Conservation (phyloP, 2,888 invertebrate species). For the Rutpela maculata region DNA sequence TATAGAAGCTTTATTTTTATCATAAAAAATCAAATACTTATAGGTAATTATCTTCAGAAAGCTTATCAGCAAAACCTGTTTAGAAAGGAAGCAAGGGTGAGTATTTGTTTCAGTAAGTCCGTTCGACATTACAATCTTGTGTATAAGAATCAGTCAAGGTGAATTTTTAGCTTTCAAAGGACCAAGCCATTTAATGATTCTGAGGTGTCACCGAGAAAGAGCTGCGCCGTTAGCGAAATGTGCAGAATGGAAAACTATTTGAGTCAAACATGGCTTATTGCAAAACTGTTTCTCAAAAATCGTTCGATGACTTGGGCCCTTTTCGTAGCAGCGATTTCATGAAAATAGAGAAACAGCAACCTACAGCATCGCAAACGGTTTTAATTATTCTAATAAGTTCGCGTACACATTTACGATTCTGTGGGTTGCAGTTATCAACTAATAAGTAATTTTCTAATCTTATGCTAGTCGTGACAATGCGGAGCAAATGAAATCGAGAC, state of each 20-base stretch:
- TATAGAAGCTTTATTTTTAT: slow-evolving; percentile 49
- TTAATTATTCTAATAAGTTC: background rate
- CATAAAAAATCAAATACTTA: slow-evolving; percentile 43
- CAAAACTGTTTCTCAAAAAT: background rate
- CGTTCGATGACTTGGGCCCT: background rate
- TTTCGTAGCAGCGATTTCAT: background rate
- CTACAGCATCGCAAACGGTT: background rate
- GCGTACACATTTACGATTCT: background rate
- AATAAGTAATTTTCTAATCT: background rate
- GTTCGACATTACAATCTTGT: background rate
- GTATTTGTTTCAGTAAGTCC: background rate
- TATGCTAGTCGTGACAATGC: background rate
- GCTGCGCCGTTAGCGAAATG: background rate
- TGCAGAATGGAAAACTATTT: background rate
- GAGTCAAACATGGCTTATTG: too few relatives aligned
- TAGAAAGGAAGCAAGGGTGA: slow-evolving; percentile 13
- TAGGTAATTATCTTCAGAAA: background rate
- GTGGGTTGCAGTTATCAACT: background rate
- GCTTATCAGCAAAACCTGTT: background rate
- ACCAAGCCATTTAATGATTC: background rate
- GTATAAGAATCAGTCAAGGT: background rate
- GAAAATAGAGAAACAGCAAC: background rate
- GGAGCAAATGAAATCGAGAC: background rate
- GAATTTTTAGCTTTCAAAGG: background rate
- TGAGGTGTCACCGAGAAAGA: background rate